Evolutionary conservation across 2,113 vertebrate species (phyloP), one percentile per base, ranked within the genome.

Genomic region (Orientallactaga bullata): DNA sequence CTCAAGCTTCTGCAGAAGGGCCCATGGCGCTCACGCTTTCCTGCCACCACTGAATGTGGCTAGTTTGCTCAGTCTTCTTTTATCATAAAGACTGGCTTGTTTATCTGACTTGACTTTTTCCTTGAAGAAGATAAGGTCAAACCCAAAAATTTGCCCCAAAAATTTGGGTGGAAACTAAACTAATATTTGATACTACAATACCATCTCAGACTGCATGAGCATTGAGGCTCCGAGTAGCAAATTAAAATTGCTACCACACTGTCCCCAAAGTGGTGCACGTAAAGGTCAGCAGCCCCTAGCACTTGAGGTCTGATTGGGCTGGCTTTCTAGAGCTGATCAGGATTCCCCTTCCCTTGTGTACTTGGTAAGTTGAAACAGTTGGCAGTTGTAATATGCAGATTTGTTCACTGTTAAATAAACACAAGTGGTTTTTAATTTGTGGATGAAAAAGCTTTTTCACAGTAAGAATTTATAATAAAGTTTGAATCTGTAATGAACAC

Each of bases 361-460:
- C 68, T 88, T 30, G 30, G 39, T 37, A 80, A 32, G 12, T 88
- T 66, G 73, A 73, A 83, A 69, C 37, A 24, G 65, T 51, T 28
- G 11, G 55, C 66, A 73, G 18, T 88, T 68, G 7, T 24, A 69
- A 58, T 37, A 12, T 8, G 61, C 23, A 79, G 30, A 30, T 15
- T 23, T 68, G 55, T 26, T 87, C 66, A 35, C 79, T 92, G 93
- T 74, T 39, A 81, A 83, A 95, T 89, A 37, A 85, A 95, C 28
- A 32, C 13, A 55, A 88, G 61, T 82, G 51, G 9, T 68, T 89
- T 81, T 87, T 35, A 76, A 72, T 61, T 90, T 58, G 55, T 32
- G 42, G 42, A 71, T 93, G 30, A 88, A 88, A 90, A 86, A 12
- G 78, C 8, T 61, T 61, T 85, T 95, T 80, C 94, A 94, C 28